Percentiles rank a stretch among this genome's conserved stretches.
These are phyloP conservation scores for Serilophus lunatus DNA, from an alignment of 2,113 vertebrate species.

Conservation along the genomic window DNA sequence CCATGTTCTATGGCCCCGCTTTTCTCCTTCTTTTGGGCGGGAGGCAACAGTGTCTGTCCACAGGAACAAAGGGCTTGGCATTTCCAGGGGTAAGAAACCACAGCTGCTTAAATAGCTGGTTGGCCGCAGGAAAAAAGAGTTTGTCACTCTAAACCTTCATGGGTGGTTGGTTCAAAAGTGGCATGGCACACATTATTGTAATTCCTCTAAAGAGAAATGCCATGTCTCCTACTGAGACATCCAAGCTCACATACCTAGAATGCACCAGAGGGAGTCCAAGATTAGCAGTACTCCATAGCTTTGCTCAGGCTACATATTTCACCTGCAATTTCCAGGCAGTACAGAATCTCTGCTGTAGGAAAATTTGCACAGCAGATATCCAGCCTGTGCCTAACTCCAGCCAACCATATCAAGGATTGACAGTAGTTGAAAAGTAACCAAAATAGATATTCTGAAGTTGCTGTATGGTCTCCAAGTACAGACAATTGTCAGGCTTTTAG, in stretches of 20 bases:
- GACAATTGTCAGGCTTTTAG: background rate
- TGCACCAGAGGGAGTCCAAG: background rate
- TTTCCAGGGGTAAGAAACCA: background rate
- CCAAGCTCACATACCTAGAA: background rate
- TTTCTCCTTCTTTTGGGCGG: background rate
- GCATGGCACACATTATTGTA: background rate
- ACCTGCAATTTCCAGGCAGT: background rate
- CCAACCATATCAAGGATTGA: background rate
- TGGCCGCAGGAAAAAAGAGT: background rate
- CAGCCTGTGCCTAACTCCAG: background rate
- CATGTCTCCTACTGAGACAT: background rate
- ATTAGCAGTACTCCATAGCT: background rate
- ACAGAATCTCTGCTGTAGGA: background rate
- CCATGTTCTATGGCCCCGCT: background rate
- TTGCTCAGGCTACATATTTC: background rate
- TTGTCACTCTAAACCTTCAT: background rate
- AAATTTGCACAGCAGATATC: background rate
- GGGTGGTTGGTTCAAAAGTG: background rate
- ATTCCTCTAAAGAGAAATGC: background rate
- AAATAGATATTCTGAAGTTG: background rate
- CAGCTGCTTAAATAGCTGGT: background rate
- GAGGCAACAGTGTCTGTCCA: background rate
- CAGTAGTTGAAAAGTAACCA: background rate
- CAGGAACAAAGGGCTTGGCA: accelerated
- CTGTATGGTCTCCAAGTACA: background rate